These are phyloP conservation scores for Steromphala cineraria DNA, from an alignment of 2,888 invertebrate species.

Conservation along the genomic window DNA sequence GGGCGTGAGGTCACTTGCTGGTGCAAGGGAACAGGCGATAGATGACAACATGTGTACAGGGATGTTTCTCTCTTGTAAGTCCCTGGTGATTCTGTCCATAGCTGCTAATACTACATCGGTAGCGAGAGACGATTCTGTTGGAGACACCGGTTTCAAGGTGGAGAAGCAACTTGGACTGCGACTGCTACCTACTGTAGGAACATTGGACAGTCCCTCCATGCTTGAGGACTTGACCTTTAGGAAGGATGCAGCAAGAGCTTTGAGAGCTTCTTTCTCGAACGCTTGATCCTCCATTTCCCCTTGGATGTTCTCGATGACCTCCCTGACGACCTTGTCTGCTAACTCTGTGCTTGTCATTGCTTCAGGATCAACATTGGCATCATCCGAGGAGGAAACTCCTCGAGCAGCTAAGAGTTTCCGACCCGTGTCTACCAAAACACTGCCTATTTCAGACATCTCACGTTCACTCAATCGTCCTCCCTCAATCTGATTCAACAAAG, in stretches of 20 bases:
- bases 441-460: not conserved
- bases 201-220: not conserved
- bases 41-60: not conserved
- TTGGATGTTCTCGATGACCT: not conserved
- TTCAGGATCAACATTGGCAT: not conserved
- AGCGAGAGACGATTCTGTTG: not conserved
- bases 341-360: not conserved
- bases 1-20: not conserved
- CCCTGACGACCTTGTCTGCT: not conserved
- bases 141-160: not conserved
- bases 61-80: not conserved
- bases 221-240: not conserved
- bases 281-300: not conserved
- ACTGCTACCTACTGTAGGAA: not conserved
- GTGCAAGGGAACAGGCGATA: not conserved
- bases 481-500: not conserved
- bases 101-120: not conserved
- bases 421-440: not conserved
- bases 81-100: slow-evolving; percentile 4
- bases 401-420: not conserved
- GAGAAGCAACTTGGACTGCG: not conserved
- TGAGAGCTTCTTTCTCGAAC: slow-evolving; percentile 12
- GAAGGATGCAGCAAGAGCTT: not conserved
- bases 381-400: not conserved
- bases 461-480: not conserved